A percentile compares a stretch with the other conserved stretches of the same genome.
Conservation (phyloP, 2,888 invertebrate genomes). For the Amaurobius ferox region DNA sequence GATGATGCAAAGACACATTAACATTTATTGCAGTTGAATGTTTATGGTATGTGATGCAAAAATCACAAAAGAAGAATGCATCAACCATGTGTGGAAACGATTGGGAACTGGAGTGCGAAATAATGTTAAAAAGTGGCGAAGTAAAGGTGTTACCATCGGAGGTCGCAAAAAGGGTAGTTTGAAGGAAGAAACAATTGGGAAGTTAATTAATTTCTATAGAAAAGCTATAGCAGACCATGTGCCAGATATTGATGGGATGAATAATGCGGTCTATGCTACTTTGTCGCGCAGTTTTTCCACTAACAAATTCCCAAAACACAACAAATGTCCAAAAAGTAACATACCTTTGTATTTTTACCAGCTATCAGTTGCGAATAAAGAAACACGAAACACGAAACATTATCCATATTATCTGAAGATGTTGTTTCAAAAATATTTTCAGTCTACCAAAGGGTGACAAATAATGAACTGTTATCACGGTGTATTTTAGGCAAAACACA, state of each 20-base stretch:
- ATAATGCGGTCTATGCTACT: neutral
- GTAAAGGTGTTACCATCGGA: neutral
- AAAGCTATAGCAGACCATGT: neutral
- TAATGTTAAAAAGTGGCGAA: constrained; percentile 2
- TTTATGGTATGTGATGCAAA: no score
- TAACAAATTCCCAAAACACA: neutral
- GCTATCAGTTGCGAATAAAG: no score
- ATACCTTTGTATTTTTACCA: no score
- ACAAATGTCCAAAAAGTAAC: no score
- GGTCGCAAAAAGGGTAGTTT: neutral
- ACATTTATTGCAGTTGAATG: no score
- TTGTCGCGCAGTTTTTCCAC: neutral
- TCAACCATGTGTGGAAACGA: constrained; percentile 17
- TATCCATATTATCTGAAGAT: no score
- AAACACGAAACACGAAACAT: no score
- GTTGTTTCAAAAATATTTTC: no score
- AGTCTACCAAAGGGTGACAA: no score
- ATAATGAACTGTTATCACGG: no score
- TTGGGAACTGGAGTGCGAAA: neutral
- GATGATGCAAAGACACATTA: no score
- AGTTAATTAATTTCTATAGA: neutral
- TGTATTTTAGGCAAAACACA: no score
- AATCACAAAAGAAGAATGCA: constrained; percentile 20
- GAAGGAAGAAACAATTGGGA: neutral
- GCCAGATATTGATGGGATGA: neutral